phyloP scores from a whole-genome alignment of 2,888 invertebrate genomes.

The Rotaria sp. region DNA sequence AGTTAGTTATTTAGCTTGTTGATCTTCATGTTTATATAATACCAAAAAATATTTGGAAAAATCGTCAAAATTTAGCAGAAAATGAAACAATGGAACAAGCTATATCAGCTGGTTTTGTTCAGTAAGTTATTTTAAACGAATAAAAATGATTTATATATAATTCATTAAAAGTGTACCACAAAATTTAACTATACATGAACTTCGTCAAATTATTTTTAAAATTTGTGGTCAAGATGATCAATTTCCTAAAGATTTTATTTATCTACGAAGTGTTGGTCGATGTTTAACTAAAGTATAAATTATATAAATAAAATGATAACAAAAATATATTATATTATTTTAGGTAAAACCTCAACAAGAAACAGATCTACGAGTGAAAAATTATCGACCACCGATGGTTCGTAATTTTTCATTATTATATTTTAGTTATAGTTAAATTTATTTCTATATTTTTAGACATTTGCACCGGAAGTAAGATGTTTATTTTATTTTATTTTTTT shows the following conservation, averaged over 20 bases:
- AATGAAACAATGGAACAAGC: conserved; percentile 57
- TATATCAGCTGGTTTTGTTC: conserved; percentile 58
- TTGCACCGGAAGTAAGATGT: conserved; percentile 1
- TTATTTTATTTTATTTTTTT: not conserved
- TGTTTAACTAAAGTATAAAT: conserved; percentile 55
- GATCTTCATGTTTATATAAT: conserved; percentile 59
- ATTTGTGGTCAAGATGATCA: conserved; percentile 54
- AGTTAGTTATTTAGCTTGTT: conserved; percentile 50
- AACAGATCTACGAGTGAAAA: conserved; percentile 57
- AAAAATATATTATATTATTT: not conserved
- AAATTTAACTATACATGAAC: conserved; percentile 49
- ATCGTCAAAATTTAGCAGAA: conserved; percentile 56
- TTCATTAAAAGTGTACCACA: conserved; percentile 47
- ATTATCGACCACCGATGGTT: conserved; percentile 56
- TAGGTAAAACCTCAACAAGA: conserved; percentile 56
- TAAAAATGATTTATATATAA: conserved; percentile 39
- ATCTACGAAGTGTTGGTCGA: conserved; percentile 58
- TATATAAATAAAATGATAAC: not conserved
- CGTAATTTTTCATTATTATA: not conserved
- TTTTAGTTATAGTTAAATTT: not conserved
- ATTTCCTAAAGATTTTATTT: conserved; percentile 57
- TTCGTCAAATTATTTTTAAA: conserved; percentile 55
- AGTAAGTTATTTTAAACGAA: conserved; percentile 46
- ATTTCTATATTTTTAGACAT: not conserved
- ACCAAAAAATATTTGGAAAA: conserved; percentile 57